Evolutionary conservation across 2,888 invertebrate species (phyloP), one percentile per base, ranked within the genome.

Genomic region (Drosophila neotestacea): DNA sequence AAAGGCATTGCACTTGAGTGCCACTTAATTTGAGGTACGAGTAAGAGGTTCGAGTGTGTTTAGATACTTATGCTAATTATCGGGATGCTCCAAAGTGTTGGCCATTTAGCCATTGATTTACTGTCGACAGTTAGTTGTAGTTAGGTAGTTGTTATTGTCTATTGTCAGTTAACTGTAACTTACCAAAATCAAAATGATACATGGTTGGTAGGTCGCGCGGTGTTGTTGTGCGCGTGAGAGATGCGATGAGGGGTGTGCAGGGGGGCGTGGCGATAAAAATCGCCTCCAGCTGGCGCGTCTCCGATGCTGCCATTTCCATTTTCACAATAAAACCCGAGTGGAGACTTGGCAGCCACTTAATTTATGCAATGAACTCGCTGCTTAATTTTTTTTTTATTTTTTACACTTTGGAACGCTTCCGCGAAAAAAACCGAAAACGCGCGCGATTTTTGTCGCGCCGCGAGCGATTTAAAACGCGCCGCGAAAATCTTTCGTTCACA

Each of bases 141-240:
- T n/a, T 32, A 16, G 46, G 16, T 41, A 27, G n/a, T 44, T 36
- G 27, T 51, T n/a, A 16, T 42, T n/a, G 9, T n/a, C 9, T 46
- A 13, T 61, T 68, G 41, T 4, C 9, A 6, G 46, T 41, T 68
- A 36, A 6, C 9, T 7, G 39, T 41, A 50, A 70, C 86, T 88
- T 70, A 86, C 86, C 83, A 41, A 89, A 85, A 77, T 90, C 89
- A 58, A 90, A 89, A 68, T 90, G 87, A 73, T 90, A 90, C 90
- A 90, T 90, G 41, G 87, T 88, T 51, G 91, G 89, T 64, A 81
- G 71, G 69, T 90, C 90, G 54, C 89, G 81, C 59, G 91, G 90
- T 16, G 90, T 90, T 63, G 90, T 89, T 54, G 90, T 83, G 46
- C 83, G 83, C 54, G 84, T 86, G n/a, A 85, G 41, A 6, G 80